Percentiles rank a stretch among this genome's conserved stretches.
phyloP scores from a whole-genome alignment of 92 coral and sea anemone genomes.

The Virgularia gustaviana region DNA sequence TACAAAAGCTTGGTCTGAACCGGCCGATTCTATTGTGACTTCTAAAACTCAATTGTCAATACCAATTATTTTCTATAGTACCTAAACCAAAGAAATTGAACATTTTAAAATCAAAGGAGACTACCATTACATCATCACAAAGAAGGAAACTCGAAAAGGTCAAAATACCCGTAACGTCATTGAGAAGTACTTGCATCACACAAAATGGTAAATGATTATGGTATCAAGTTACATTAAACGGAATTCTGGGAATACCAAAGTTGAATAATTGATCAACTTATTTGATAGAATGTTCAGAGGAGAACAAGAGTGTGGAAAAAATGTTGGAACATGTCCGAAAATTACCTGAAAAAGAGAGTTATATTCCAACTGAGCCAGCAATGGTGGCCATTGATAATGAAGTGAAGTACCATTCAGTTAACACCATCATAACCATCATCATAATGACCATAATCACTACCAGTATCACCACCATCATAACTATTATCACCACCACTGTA shows the following conservation, averaged over 20 bases:
- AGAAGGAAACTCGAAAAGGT: slow-evolving; percentile 60
- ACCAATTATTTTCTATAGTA: not conserved
- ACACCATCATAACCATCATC: too few species aligned
- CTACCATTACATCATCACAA: slow-evolving; percentile 18
- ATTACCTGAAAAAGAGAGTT: slow-evolving; percentile 58
- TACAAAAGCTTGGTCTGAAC: too few species aligned
- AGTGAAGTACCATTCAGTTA: slow-evolving; percentile 56
- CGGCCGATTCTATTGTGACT: too few species aligned
- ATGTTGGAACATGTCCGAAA: slow-evolving; percentile 49
- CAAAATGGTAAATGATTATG: not conserved
- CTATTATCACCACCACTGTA: too few species aligned
- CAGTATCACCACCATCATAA: too few species aligned
- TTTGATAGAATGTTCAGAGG: slow-evolving; percentile 48
- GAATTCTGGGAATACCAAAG: not conserved
- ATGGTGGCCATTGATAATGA: slow-evolving; percentile 25
- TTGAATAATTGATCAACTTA: not conserved
- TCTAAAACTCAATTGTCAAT: not conserved
- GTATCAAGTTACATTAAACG: not conserved
- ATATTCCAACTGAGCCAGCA: slow-evolving; percentile 54
- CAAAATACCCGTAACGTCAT: slow-evolving; percentile 61
- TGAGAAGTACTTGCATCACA: not conserved
- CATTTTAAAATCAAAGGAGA: slow-evolving; percentile 25
- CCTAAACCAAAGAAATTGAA: not conserved
- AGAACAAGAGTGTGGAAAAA: slow-evolving; percentile 47
- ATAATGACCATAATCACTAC: not conserved